Base-by-base conservation (phyloP, 2,797 vertebrate species). In the Chelidonichthys spinosus region DNA sequence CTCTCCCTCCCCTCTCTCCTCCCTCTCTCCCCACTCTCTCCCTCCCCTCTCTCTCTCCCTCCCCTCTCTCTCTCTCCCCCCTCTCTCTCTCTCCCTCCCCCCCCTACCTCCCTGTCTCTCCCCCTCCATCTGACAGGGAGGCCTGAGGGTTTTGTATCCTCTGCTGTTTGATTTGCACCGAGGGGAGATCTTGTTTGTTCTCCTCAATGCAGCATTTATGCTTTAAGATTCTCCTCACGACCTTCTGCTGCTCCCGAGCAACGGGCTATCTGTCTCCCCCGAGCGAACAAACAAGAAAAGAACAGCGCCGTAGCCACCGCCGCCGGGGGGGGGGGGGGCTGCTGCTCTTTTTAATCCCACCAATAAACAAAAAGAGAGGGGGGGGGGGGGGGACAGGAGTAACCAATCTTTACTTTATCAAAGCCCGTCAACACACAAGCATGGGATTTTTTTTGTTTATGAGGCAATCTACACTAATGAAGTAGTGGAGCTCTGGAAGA, bases 191-290 rank as follows among this genome's bases (percentile, higher is more conserved):
- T 85, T 91, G 90, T 92, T 93, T 93, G 91, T 91, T 89, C 91
- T 92, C 92, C 78, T 92, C 92, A 92, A 88, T 93, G 92, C 92
- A 90, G 89, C 90, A 93, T 92, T 91, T 90, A 88, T 40, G 78
- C 54, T 87, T 93, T 93, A 86, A 90, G 85, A 92, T 92, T 93
- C 91, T 92, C 84, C 90, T 91, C 92, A 92, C 92, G 87, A 90
- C 85, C 90, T 86, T 80, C 76, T 52, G 65, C 90, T 74, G 76
- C 84, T 90, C 83, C 86, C 56, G 81, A 86, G 90, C 83, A 81
- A 69, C 55, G 49, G 79, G 84, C 84, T 78, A 83, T 90, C 89
- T 82, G 84, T 89, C 90, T 92, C 86, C 87, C 83, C 83, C 62
- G 72, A 92, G 85, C 76, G 83, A 78, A 37, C 84, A 79, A 85